Evolutionary conservation across 53 echinoderm and acorn worm species (phyloP), one percentile per base, ranked within the genome.

Genomic region (Crossaster papposus): DNA sequence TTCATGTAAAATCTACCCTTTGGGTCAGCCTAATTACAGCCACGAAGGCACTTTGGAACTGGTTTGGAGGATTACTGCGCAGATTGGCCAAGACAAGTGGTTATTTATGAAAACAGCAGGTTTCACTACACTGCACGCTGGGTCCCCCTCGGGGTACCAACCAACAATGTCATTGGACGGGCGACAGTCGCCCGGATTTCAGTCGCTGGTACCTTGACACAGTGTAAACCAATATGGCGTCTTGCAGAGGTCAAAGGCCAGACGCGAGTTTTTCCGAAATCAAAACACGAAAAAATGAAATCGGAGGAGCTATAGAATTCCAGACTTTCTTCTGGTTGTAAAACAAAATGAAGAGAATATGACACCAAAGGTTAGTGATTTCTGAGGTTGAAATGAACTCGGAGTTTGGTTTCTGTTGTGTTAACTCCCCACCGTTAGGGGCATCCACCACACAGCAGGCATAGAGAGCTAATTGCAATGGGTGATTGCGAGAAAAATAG

Each of bases 181-280:
- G 77, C 75, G 76, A 87, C 87, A 87, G 76, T 87, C 55, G 52
- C 34, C 36, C 6, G 23, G 87, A 77, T 76, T 52, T 5, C 0
- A 77, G 55, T 87, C 87, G 36, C 87, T 87, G 87, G 87, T 87
- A 87, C 87, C 87, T 87, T 87, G 77, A 24, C 77, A 44, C 18
- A 24, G 36, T 63, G 76, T 87, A 74, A 75, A 80, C 80, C 58
- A 80, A 80, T 80, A 80, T 80, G 80, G 80, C 80, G 80, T 80
- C 80, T 80, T 30, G 80, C 58, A 32, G 80, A 58, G 44, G 80
- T 80, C 80, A 80, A 30, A 80, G 80, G 80, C 58, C 72, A 63
- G 52, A 20, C 37, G 18, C 20, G 52, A 76, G 17, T 31, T 30
- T 76, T 62, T 75, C 36, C 18, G 36, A 75, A 51, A 18, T 58